These are phyloP conservation scores for Furcula furcula DNA, from an alignment of 2,888 invertebrate genomes.

Conservation along the genomic window DNA sequence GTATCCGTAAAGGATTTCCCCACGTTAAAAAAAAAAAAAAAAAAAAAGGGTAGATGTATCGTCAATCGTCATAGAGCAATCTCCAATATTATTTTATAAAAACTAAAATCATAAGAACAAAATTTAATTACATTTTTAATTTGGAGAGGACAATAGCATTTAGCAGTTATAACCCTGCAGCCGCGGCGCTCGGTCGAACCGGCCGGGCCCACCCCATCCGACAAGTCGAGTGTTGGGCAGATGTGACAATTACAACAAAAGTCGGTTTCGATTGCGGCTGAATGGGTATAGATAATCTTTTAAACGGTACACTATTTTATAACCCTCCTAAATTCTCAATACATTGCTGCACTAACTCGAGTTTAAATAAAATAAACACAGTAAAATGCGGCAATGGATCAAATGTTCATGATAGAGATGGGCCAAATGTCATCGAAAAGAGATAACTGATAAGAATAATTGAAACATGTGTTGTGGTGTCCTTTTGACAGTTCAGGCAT, in stretches of 20 bases:
- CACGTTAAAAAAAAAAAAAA: no score
- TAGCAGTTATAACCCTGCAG: conserved; percentile 33
- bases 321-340: conserved; percentile 28
- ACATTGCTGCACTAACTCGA: conserved; percentile 10
- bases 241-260: conserved; percentile 72
- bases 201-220: conserved; percentile 15
- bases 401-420: conserved; percentile 26
- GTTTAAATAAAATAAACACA: conserved; percentile 2
- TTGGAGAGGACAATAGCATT: conserved; percentile 24
- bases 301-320: conserved; percentile 46
- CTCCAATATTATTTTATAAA: no score
- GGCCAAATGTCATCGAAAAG: conserved; percentile 37
- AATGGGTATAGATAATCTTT: conserved; percentile 67
- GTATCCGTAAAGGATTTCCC: no score
- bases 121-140: conserved; percentile 20
- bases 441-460: conserved; percentile 69
- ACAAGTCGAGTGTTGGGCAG: conserved; percentile 54
- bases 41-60: no score
- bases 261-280: conserved; percentile 70
- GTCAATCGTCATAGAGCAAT: no score
- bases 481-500: conserved; percentile 36
- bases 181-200: conserved; percentile 16
- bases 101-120: neutral
- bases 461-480: conserved; percentile 71
- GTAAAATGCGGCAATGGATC: conserved; percentile 19